Conservation (phyloP, 2,113 vertebrate species). For the Protobothrops flavoviridis region DNA sequence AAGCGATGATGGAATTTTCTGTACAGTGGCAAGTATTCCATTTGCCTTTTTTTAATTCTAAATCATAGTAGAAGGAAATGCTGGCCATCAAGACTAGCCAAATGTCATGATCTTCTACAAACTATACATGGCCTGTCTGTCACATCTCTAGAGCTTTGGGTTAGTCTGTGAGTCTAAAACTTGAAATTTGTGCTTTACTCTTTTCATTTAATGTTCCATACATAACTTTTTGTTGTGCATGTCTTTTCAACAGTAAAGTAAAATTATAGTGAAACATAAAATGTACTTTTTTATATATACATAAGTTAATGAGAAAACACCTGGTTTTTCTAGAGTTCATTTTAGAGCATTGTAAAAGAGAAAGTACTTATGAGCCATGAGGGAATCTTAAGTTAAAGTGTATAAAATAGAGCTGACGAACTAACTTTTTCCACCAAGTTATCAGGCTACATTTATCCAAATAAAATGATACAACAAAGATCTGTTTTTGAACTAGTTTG, state of each 20-base stretch:
- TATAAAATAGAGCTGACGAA: constrained; percentile 25
- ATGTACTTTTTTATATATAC: background rate
- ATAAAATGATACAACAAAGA: constrained; percentile 19
- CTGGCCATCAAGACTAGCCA: background rate
- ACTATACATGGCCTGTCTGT: no score
- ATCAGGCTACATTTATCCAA: constrained; percentile 37
- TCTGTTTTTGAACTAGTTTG: constrained; percentile 7
- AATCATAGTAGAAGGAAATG: background rate
- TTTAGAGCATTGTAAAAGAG: constrained; percentile 39
- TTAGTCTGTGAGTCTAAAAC: background rate
- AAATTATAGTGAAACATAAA: constrained; percentile 11
- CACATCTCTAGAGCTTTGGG: background rate
- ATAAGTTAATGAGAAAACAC: constrained; percentile 8
- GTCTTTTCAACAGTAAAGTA: constrained; percentile 11
- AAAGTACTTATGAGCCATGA: constrained; percentile 21
- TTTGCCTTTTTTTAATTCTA: background rate
- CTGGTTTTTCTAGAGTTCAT: constrained; percentile 20
- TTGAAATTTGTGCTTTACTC: background rate
- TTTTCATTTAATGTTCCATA: background rate
- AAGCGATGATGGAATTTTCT: background rate
- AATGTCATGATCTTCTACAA: background rate
- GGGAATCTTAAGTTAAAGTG: constrained; percentile 31
- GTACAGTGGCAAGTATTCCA: background rate
- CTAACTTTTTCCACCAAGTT: background rate
- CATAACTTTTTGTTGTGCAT: background rate